Conservation (phyloP, 2,888 invertebrate species). For the Scaptomyza cyrtandrae region DNA sequence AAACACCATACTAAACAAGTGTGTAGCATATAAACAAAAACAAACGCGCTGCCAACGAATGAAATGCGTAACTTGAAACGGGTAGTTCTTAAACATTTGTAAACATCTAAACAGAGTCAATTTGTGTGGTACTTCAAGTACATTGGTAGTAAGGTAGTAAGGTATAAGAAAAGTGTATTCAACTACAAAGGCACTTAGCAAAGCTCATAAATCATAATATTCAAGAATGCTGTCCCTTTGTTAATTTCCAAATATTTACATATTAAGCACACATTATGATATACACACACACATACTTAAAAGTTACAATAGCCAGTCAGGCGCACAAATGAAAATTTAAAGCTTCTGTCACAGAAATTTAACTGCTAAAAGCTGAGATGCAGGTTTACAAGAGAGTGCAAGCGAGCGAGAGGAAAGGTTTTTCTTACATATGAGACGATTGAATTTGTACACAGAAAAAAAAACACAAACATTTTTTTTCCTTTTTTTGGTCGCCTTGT, state of each 20-base stretch:
- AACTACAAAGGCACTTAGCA: slow-evolving; percentile 31
- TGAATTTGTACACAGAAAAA: slow-evolving; percentile 5
- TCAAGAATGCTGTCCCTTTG: slow-evolving; percentile 20
- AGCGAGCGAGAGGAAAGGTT: slow-evolving; percentile 9
- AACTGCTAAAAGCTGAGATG: neutral
- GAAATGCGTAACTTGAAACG: slow-evolving; percentile 8
- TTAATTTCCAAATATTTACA: slow-evolving; percentile 32
- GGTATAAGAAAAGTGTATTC: slow-evolving; percentile 1
- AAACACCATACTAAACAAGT: slow-evolving; percentile 29
- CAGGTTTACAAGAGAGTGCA: slow-evolving; percentile 4
- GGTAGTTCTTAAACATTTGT: no score
- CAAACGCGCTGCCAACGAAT: neutral
- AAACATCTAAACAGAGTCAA: neutral
- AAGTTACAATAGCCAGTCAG: slow-evolving; percentile 2
- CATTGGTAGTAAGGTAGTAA: neutral
- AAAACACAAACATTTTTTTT: slow-evolving; percentile 19
- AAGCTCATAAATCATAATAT: slow-evolving; percentile 25
- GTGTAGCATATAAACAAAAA: slow-evolving; percentile 17
- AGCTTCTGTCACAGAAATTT: slow-evolving; percentile 13
- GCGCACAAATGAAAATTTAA: slow-evolving; percentile 7
- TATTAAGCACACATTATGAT: slow-evolving; percentile 1
- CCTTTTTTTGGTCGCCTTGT: neutral
- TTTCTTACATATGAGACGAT: neutral
- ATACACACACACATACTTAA: neutral
- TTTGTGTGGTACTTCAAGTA: neutral